Base-by-base conservation (phyloP, 1,140 invertebrate species). In the Pseudomyrmex pallidus region DNA sequence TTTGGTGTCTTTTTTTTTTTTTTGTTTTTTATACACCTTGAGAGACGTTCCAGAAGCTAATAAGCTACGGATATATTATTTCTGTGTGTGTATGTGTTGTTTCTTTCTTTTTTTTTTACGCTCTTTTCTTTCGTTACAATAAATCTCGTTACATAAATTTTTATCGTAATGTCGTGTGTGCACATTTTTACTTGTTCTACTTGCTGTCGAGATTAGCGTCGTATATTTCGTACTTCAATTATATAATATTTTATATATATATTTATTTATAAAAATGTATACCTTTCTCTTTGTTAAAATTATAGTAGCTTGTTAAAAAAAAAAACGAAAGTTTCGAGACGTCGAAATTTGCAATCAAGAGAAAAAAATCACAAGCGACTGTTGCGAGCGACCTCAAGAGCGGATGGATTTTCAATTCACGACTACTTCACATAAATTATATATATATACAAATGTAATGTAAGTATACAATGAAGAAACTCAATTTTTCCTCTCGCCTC, bases 231-330 rank as follows among this genome's bases (percentile, higher is more conserved):
- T 35, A 35, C 5, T 35, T 35, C 7, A 35, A 35, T 62, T 74
- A 57, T 35, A 22, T 74, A 25, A 57, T 35, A 22, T 74, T 17
- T 82, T 82, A 63, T 52, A 73, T 13, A 57, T 25, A 85, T 54
- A 12, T 83, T n/a, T n/a, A n/a, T 74, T 63, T 76, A 52, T 73
- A 84, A 76, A 86, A 72, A 73, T 52, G 56, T 50, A 83, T 35
- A 35, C 35, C 35, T 35, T 17, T 63, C 57, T 54, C n/a, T 20
- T 62, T 80, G 54, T 54, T 48, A 80, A 35, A 35, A 7, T 35
- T 0, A 35, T 35, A n/a, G 35, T 44, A 50, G 44, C 20, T 70
- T 62, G 59, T 70, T 7, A 12, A 80, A 68, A 35, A 8, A 35
- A 48, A n/a, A 50, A n/a, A 22, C 25, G 25, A 25, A 35, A 35